A percentile compares a stretch with the other conserved stretches of the same genome.
Conservation (phyloP, 1,140 invertebrate species). For the Pygmarrhopalites habei region DNA sequence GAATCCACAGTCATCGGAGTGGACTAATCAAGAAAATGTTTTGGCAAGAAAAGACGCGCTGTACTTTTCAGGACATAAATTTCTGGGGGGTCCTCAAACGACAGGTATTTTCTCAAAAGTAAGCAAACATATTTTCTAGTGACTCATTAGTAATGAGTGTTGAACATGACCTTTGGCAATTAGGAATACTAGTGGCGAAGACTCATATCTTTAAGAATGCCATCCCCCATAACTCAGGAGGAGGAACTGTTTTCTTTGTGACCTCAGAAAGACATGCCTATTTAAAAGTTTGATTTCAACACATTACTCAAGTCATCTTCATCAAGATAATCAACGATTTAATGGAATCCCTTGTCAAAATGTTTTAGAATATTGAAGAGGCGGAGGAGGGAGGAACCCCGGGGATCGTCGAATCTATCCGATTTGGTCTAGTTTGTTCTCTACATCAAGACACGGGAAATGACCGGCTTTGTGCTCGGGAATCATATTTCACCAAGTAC, state of each 20-base stretch:
- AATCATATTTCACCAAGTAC: conserved; percentile 50
- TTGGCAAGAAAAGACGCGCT: conserved; percentile 79
- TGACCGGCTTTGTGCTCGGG: conserved; percentile 61
- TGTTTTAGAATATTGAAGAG: conserved; percentile 58
- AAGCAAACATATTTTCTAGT: no score
- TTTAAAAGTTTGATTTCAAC: conserved; percentile 45
- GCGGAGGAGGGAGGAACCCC: conserved; percentile 79
- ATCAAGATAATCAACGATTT: no score
- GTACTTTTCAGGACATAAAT: conserved; percentile 85
- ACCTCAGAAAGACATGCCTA: conserved; percentile 50
- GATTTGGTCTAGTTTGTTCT: conserved; percentile 77
- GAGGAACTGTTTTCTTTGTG: conserved; percentile 58
- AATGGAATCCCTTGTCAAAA: no score
- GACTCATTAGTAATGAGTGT: no score
- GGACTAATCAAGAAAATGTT: conserved; percentile 55
- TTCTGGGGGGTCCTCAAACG: conserved; percentile 80
- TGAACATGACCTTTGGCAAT: no score
- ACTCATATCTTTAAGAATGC: conserved; percentile 54
- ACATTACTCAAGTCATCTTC: no score
- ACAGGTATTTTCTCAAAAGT: no score
- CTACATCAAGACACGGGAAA: conserved; percentile 70
- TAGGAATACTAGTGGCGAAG: conserved; percentile 61
- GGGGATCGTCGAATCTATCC: conserved; percentile 70
- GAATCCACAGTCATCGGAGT: conserved; percentile 65
- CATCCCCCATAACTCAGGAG: conserved; percentile 52